A percentile compares a stretch with the other conserved stretches of the same genome.
Evolutionary conservation across 2,797 vertebrate genomes (phyloP).

Genomic region (Gobionotothen gibberifrons): DNA sequence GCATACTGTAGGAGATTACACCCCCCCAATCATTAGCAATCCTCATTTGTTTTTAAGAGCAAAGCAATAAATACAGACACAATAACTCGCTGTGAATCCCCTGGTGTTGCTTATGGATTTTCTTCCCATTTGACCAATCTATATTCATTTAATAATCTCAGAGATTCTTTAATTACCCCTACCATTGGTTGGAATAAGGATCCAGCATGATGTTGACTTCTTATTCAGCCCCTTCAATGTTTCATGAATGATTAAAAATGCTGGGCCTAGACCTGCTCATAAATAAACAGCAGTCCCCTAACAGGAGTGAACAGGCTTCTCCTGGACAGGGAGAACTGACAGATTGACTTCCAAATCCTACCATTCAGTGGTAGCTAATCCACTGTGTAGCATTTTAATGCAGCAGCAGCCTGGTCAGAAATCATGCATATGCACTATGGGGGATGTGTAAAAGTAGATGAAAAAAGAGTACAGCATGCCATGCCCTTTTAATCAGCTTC

Average conservation of each 20-base stretch:
- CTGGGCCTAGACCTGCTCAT: constrained; percentile 82
- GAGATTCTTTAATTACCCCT: constrained; percentile 39
- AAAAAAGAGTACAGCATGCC: constrained; percentile 39
- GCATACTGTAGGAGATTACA: constrained; percentile 43
- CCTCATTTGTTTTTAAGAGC: constrained; percentile 40
- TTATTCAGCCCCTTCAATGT: constrained; percentile 72
- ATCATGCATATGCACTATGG: constrained; percentile 60
- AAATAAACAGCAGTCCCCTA: constrained; percentile 84
- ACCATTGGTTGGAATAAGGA: constrained; percentile 61
- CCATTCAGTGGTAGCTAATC: constrained; percentile 76
- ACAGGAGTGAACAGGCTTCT: constrained; percentile 74
- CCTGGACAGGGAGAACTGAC: constrained; percentile 74
- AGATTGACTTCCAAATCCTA: constrained; percentile 78
- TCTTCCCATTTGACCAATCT: constrained; percentile 24
- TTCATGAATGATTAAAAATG: constrained; percentile 87
- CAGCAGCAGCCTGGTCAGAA: constrained; percentile 58
- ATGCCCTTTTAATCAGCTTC: constrained; percentile 47
- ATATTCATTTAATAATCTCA: constrained; percentile 49
- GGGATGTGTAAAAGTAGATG: constrained; percentile 46
- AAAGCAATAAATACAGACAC: constrained; percentile 34
- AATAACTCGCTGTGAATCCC: constrained; percentile 13
- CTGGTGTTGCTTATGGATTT: constrained; percentile 53
- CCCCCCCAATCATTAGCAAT: constrained; percentile 45
- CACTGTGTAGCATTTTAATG: constrained; percentile 68
- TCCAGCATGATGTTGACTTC: constrained; percentile 78